Percentiles rank a stretch among this genome's conserved stretches.
These are phyloP conservation scores for Xanthia togata DNA, from an alignment of 2,888 invertebrate genomes.

Conservation along the genomic window DNA sequence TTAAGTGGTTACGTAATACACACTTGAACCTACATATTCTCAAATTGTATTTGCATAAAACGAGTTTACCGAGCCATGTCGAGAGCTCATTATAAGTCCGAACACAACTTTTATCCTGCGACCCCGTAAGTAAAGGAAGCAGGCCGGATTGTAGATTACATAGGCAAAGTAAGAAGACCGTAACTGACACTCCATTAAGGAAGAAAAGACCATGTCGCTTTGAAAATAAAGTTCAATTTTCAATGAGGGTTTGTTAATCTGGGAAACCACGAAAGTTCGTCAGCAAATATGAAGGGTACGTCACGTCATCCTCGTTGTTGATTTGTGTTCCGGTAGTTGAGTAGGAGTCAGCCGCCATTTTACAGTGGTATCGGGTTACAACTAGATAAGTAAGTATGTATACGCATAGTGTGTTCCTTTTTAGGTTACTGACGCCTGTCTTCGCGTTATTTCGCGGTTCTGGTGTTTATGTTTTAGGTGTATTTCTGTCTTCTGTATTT, in stretches of 20 bases:
- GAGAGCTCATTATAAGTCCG: constrained; percentile 65
- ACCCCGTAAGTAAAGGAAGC: constrained; percentile 37
- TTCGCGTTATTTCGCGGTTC: neutral
- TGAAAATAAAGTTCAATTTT: constrained; percentile 31
- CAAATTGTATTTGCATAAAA: constrained; percentile 40
- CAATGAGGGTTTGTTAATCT: constrained; percentile 18
- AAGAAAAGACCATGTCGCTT: constrained; percentile 6
- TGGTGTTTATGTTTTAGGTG: neutral
- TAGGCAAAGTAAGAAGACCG: constrained; percentile 42
- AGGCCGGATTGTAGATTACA: constrained; percentile 54
- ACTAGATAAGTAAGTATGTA: neutral
- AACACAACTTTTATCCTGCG: constrained; percentile 57
- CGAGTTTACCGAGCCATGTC: constrained; percentile 43
- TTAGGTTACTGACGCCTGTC: neutral
- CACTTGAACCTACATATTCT: constrained; percentile 40
- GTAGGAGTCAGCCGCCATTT: constrained; percentile 41
- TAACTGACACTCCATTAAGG: neutral
- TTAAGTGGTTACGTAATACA: constrained; percentile 34
- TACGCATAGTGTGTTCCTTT: too few species aligned
- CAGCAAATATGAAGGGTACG: constrained; percentile 48
- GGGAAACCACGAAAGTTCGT: constrained; percentile 38
- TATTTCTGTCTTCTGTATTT: too few species aligned
- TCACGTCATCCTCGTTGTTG: constrained; percentile 53
- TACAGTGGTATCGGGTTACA: constrained; percentile 39
- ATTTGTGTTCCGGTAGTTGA: constrained; percentile 61